These are phyloP conservation scores for Acrossocheilus wenchowensis DNA, from an alignment of 2,797 vertebrate genomes.

Conservation along the genomic window DNA sequence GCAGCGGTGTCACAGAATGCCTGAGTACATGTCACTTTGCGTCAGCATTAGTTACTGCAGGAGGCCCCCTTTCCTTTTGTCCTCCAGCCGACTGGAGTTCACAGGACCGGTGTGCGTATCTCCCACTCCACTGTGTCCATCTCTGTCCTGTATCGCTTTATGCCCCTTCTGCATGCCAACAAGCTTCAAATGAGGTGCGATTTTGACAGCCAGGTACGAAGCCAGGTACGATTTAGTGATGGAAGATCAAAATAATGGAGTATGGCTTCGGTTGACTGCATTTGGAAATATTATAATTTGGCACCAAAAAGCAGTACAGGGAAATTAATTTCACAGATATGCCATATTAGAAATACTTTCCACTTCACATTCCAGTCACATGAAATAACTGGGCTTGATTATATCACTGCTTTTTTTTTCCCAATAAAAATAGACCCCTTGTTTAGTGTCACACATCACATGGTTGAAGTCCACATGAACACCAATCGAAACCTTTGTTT, in stretches of 20 bases:
- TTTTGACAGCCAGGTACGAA: not conserved
- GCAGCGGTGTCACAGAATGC: conserved; percentile 75
- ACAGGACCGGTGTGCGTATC: conserved; percentile 62
- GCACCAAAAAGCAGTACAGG: not conserved
- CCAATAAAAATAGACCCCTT: conserved; percentile 71
- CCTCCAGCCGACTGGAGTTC: conserved; percentile 71
- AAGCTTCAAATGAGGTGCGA: conserved; percentile 7
- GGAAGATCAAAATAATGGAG: not conserved
- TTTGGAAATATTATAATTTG: not conserved
- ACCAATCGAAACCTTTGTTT: conserved; percentile 77
- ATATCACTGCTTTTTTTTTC: conserved; percentile 57
- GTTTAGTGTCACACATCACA: conserved; percentile 67
- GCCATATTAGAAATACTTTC: conserved; percentile 44
- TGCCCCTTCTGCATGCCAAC: conserved; percentile 10
- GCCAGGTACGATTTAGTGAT: not conserved
- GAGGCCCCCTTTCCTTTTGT: conserved; percentile 72
- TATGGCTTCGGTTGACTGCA: not conserved
- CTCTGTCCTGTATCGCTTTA: conserved; percentile 46
- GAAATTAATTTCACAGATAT: not conserved
- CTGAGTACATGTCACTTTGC: conserved; percentile 81
- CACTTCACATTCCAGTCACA: conserved; percentile 66
- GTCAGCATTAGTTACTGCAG: conserved; percentile 75
- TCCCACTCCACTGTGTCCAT: conserved; percentile 59
- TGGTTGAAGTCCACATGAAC: conserved; percentile 64
- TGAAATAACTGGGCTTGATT: conserved; percentile 66